Evolutionary conservation across 2,113 vertebrate species (phyloP).

Genomic region (Paedocypris sp.): DNA sequence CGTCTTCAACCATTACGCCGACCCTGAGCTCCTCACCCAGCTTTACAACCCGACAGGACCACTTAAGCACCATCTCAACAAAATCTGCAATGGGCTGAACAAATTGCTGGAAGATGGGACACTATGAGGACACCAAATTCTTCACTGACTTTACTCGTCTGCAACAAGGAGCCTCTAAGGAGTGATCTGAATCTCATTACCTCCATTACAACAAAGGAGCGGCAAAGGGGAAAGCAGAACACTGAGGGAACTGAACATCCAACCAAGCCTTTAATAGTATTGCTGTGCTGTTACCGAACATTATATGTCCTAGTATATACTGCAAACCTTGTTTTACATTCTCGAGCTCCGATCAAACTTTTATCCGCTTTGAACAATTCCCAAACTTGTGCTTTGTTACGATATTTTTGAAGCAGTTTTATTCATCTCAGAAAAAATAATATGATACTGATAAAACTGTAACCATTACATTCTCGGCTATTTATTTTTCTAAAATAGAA

Average conservation of each 20-base stretch:
- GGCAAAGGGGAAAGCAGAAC: neutral
- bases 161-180: neutral
- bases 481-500: no score
- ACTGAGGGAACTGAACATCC: neutral
- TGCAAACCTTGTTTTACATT: neutral
- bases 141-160: neutral
- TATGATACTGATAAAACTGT: no score
- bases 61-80: constrained; percentile 60
- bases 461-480: no score
- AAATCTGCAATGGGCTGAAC: constrained; percentile 73
- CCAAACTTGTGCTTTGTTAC: no score
- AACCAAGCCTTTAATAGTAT: neutral
- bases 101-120: constrained; percentile 76
- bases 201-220: neutral
- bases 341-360: constrained; percentile 6
- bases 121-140: constrained; percentile 53
- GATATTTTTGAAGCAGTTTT: no score
- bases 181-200: neutral
- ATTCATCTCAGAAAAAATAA: no score
- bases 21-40: constrained; percentile 64
- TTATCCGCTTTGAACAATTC: no score
- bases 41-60: constrained; percentile 64
- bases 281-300: neutral
- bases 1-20: constrained; percentile 77
- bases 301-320: neutral